Conservation (phyloP, 1,140 invertebrate species). For the honey bee (Apis mellifera) region Amel_HAv3.1 CM009939.2:10121501-10122000, state of each 20-base stretch:
- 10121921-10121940: conserved; percentile 59
- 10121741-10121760: too few species aligned
- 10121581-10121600: neutral
- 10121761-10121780: too few species aligned
- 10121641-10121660: neutral
- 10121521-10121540: conserved; percentile 42
- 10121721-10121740: too few species aligned
- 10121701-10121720: neutral
- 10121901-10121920: conserved; percentile 3
- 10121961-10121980: conserved; percentile 69
- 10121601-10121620: neutral
- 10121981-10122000: conserved; percentile 64
- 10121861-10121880: neutral
- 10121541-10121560: conserved; percentile 61
- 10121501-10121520: conserved; percentile 58
- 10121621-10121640: neutral
- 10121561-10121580: conserved; percentile 72
- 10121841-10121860: neutral
- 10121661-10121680: too few species aligned
- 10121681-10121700: too few species aligned
- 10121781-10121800: too few species aligned
- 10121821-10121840: too few species aligned
- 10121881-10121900: neutral
- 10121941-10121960: conserved; percentile 70
- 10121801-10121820: too few species aligned